These are phyloP conservation scores for Catamblyrhynchus diadema DNA, from an alignment of 2,797 vertebrate genomes.

Conservation along the genomic window DNA sequence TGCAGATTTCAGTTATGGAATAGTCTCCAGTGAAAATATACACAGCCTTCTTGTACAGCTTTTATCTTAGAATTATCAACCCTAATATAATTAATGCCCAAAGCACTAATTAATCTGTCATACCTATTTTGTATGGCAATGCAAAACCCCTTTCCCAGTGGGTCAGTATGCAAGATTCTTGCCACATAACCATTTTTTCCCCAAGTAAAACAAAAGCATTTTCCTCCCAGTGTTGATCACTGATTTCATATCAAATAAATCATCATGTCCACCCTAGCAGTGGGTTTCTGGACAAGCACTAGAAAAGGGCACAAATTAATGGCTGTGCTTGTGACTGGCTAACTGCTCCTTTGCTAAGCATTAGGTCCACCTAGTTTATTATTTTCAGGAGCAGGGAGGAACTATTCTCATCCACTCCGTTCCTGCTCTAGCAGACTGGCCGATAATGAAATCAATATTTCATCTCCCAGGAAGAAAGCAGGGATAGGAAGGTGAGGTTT, in stretches of 20 bases:
- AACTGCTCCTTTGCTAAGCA: neutral
- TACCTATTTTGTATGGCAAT: neutral
- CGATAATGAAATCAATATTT: neutral
- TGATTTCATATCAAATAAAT: neutral
- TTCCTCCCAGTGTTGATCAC: neutral
- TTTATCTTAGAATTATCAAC: neutral
- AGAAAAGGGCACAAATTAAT: neutral
- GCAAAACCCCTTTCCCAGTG: neutral
- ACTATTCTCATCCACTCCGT: neutral
- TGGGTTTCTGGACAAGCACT: neutral
- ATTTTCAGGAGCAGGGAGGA: neutral
- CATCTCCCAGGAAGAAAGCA: neutral
- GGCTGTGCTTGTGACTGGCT: neutral
- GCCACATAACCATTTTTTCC: neutral
- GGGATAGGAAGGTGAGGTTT: neutral
- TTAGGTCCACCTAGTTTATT: neutral
- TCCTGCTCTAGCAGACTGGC: neutral
- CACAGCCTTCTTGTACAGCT: neutral
- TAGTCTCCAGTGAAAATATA: neutral
- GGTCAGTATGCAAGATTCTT: neutral
- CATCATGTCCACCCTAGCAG: neutral
- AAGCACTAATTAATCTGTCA: neutral
- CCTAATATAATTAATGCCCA: neutral
- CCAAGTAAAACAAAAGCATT: neutral
- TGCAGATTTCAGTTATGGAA: neutral